Percentiles rank a stretch among this genome's conserved stretches.
Evolutionary conservation across 2,888 invertebrate genomes (phyloP).

Genomic region (Heliconius charithonia): DNA sequence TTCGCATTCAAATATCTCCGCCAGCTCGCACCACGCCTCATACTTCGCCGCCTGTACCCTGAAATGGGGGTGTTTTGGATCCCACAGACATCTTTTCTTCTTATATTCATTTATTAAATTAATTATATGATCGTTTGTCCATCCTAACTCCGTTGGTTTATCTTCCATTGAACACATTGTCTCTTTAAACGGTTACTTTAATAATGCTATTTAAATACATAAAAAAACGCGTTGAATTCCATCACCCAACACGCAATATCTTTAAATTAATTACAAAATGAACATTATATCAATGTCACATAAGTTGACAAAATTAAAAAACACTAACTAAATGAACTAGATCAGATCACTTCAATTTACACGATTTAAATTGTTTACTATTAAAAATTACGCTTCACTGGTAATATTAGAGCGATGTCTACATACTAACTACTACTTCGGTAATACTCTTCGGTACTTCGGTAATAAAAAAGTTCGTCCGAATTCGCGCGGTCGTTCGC

Average conservation of each 20-base stretch:
- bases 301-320: background rate
- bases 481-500: constrained; percentile 57
- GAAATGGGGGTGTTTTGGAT: constrained; percentile 60
- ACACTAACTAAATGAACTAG: background rate
- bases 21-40: constrained; percentile 68
- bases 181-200: background rate
- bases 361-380: background rate
- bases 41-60: constrained; percentile 66
- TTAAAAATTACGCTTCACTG: background rate
- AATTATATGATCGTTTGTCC: constrained; percentile 66
- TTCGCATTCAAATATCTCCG: constrained; percentile 66
- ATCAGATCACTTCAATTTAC: too few species aligned
- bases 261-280: background rate
- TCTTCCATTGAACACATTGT: constrained; percentile 9
- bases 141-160: constrained; percentile 63
- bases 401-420: background rate
- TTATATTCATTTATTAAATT: constrained; percentile 65
- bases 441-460: too few species aligned
- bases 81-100: constrained; percentile 66
- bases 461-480: background rate
- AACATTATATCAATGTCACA: background rate
- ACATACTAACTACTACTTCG: background rate
- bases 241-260: background rate
- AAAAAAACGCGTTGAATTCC: background rate
- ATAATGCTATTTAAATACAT: too few species aligned